A percentile compares a stretch with the other conserved stretches of the same genome.
phyloP scores from a whole-genome alignment of 2,113 vertebrate species.

The Thomomys bottae region DNA sequence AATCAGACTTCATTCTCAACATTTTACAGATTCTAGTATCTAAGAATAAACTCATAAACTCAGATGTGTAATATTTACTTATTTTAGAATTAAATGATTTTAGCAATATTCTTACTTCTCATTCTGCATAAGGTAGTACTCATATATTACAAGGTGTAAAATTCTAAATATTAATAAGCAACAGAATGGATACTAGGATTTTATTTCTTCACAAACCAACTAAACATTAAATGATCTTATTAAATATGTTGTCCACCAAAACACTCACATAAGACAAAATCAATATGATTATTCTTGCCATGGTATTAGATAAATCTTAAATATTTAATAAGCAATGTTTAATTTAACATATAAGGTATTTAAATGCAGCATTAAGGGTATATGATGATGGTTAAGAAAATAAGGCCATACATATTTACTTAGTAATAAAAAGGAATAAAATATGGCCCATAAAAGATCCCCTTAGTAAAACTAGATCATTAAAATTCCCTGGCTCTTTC shows the following conservation, averaged over 20 bases:
- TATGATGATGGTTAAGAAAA: not conserved
- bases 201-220: slow-evolving; percentile 47
- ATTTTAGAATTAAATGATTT: slow-evolving; percentile 47
- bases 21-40: not conserved
- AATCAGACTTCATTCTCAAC: not conserved
- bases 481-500: not conserved
- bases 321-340: slow-evolving; percentile 46
- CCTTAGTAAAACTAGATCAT: not conserved
- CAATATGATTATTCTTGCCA: not conserved
- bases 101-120: slow-evolving; percentile 13
- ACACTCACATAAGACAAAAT: slow-evolving; percentile 41
- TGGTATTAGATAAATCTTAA: not conserved
- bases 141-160: not conserved
- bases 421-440: slow-evolving; percentile 40
- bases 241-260: not conserved
- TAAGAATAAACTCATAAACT: slow-evolving; percentile 36
- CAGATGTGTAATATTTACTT: not conserved
- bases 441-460: not conserved
- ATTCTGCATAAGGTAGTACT: not conserved
- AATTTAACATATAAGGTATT: slow-evolving; percentile 11
- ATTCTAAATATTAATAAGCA: slow-evolving; percentile 23
- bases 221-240: slow-evolving; percentile 4
- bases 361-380: slow-evolving; percentile 31
- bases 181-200: not conserved
- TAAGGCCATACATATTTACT: not conserved